Base-by-base conservation (phyloP, 2,888 invertebrate species). In the Drosophila buzzatii region DNA sequence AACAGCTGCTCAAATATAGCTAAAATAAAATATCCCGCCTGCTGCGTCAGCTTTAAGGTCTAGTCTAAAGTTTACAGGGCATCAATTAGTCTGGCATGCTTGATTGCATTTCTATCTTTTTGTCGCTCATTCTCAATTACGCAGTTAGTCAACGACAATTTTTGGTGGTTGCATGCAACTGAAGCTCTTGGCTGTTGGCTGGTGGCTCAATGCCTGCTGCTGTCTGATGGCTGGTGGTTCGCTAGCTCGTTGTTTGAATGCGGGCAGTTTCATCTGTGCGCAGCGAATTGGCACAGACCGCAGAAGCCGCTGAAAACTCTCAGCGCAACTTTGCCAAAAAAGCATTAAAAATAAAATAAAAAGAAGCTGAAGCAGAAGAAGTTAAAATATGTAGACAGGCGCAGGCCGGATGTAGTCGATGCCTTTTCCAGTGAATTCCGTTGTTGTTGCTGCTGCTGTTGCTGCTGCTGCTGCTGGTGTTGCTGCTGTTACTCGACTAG, bases 381-480 rank as follows among this genome's bases (percentile, higher is more conserved):
- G 45, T 27, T 51, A 51, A 51, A 51, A 53, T 60, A 61, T 70
- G 12, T 60, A 58, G 62, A 71, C 64, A 62, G 73, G 63, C 73
- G 39, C 65, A 60, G 72, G 64, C 88, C 83, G 83, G 83, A 84
- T 73, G 83, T 85, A 77, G 70, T 68, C 51, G 64, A 62, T 85
- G 88, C 88, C 88, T 73, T 85, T 84, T 88, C 83, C 83, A 85
- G 77, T 60, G 88, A 84, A 84, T 88, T 84, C 81, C 88, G 88
- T 58, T 72, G 66, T 52, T 70, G 58, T 39, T 56, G 61, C 1
- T 12, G 27, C 27, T 27, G 23, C 4, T 31, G 5, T 6, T 37
- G 27, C 2, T 23, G 73, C 42, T 62, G 60, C 16, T 56, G 53
- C 16, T 60, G n/a, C n/a, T 37, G 27, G 1, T 23, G 73, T 37